Conservation (phyloP, 2,888 invertebrate species). For the Andrena dorsata region DNA sequence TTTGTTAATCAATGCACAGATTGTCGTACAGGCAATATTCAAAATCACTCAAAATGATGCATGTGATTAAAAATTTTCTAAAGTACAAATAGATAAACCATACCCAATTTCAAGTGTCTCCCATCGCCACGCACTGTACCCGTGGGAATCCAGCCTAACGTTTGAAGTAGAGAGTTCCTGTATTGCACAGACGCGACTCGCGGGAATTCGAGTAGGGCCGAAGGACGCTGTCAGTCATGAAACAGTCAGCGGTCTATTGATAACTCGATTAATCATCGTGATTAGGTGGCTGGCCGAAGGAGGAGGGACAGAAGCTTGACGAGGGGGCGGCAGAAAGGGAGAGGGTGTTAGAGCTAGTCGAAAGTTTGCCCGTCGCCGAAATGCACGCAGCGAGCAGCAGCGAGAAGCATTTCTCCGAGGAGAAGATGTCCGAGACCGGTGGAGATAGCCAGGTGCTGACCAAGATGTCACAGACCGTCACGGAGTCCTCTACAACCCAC, state of each 20-base stretch:
- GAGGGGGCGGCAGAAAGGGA: slow-evolving; percentile 56
- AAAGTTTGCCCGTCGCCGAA: slow-evolving; percentile 76
- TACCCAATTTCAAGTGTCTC: not conserved
- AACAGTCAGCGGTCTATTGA: slow-evolving; percentile 77
- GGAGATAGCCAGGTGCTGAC: slow-evolving; percentile 75
- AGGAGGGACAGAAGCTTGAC: slow-evolving; percentile 60
- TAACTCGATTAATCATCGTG: slow-evolving; percentile 80
- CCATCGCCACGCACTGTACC: not conserved
- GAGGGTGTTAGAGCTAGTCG: slow-evolving; percentile 70
- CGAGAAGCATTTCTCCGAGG: slow-evolving; percentile 82
- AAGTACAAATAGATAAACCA: not conserved
- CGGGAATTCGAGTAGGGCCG: not conserved
- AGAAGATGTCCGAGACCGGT: slow-evolving; percentile 76
- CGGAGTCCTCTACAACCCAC: slow-evolving; percentile 82
- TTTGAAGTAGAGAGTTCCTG: not conserved
- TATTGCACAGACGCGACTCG: not conserved
- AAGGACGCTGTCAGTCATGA: slow-evolving; percentile 47
- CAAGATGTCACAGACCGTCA: slow-evolving; percentile 82
- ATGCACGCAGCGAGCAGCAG: slow-evolving; percentile 83
- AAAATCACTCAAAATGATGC: too few species aligned
- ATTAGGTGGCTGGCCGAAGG: slow-evolving; percentile 76
- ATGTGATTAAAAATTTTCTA: too few species aligned
- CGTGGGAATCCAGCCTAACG: not conserved
- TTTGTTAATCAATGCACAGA: too few species aligned
- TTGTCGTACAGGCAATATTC: too few species aligned